Conservation (phyloP, 2,888 invertebrate genomes). For the Fragum fragum region DNA sequence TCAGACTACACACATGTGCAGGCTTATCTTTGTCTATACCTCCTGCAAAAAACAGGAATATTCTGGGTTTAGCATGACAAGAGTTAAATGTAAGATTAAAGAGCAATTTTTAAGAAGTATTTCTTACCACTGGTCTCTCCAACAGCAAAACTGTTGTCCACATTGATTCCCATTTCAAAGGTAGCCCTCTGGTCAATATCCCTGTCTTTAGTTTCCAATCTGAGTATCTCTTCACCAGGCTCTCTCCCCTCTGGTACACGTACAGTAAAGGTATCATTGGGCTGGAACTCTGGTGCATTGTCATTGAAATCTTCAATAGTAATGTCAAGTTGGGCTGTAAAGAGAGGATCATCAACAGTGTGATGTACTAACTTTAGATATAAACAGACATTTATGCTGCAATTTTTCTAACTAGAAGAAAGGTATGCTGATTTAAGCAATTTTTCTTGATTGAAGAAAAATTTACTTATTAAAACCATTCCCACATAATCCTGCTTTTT, state of each 20-base stretch:
- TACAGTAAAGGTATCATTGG: slow-evolving; percentile 68
- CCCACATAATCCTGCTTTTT: too few species aligned
- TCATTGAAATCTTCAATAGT: slow-evolving; percentile 80
- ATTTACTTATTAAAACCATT: too few species aligned
- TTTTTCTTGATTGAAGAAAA: too few species aligned
- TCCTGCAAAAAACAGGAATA: too few species aligned
- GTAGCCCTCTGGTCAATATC: slow-evolving; percentile 76
- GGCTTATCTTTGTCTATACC: too few species aligned
- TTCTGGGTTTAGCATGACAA: too few species aligned
- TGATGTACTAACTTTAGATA: too few species aligned
- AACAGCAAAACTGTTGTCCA: slow-evolving; percentile 65
- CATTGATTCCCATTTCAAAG: slow-evolving; percentile 68
- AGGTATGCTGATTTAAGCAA: too few species aligned
- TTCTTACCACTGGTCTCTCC: slow-evolving; percentile 62
- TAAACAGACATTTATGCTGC: too few species aligned
- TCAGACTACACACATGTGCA: too few species aligned
- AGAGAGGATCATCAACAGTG: neutral
- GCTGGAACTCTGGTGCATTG: slow-evolving; percentile 78
- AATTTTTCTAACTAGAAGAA: too few species aligned
- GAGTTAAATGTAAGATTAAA: too few species aligned
- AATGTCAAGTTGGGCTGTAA: slow-evolving; percentile 77
- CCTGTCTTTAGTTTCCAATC: slow-evolving; percentile 75
- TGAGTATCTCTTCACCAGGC: slow-evolving; percentile 71
- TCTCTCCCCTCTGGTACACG: slow-evolving; percentile 76
- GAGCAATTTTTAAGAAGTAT: neutral